These are phyloP conservation scores for Aphyosemion australe DNA, from an alignment of 2,113 vertebrate genomes.

Conservation along the genomic window DNA sequence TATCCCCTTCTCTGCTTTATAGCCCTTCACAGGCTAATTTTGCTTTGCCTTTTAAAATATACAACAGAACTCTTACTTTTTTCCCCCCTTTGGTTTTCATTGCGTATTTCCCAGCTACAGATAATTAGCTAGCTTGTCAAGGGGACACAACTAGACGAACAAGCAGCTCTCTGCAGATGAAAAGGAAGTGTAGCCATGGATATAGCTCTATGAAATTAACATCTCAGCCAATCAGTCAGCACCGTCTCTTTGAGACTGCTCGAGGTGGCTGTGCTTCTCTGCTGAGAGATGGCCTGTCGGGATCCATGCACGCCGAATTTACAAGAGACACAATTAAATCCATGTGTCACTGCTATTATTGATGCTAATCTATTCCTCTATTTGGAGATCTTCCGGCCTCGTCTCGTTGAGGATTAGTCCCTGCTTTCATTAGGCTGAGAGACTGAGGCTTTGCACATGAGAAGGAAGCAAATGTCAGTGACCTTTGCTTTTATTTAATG, in stretches of 20 bases:
- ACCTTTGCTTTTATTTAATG: constrained; percentile 17
- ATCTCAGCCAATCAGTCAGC: constrained; percentile 60
- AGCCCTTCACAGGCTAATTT: constrained; percentile 25
- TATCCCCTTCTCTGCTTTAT: constrained; percentile 43
- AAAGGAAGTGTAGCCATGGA: constrained; percentile 55
- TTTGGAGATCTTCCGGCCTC: constrained; percentile 58
- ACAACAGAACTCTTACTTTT: constrained; percentile 20
- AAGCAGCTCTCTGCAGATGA: constrained; percentile 31
- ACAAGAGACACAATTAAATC: constrained; percentile 68
- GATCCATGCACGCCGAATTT: constrained; percentile 43
- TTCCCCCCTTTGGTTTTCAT: constrained; percentile 30
- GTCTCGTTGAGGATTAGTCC: constrained; percentile 39
- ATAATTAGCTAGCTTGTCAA: constrained; percentile 64
- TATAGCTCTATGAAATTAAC: constrained; percentile 55
- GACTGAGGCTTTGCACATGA: constrained; percentile 33
- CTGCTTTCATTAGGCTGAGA: constrained; percentile 46
- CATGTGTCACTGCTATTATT: constrained; percentile 61
- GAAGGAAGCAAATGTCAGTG: constrained; percentile 39
- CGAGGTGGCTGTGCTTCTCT: constrained; percentile 17
- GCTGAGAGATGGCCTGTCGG: constrained; percentile 41
- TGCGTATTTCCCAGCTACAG: constrained; percentile 35
- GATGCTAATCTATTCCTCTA: constrained; percentile 67
- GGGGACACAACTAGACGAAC: constrained; percentile 40
- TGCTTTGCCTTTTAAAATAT: constrained; percentile 12
- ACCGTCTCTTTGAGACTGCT: constrained; percentile 24